phyloP scores from a whole-genome alignment of 2,888 invertebrate species.

The Meliscaeva auricollis region DNA sequence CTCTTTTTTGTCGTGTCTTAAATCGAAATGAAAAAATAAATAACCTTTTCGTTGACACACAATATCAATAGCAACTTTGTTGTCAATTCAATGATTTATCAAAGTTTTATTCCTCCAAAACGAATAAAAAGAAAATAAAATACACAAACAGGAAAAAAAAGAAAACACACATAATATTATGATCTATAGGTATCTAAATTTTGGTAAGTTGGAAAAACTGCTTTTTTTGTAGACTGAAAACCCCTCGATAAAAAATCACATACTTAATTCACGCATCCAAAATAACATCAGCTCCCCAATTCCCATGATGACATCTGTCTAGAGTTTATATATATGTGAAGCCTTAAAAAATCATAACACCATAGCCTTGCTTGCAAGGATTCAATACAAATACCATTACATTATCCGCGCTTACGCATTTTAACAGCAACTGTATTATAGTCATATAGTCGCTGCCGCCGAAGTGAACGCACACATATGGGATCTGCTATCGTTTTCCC shows the following conservation, averaged over 20 bases:
- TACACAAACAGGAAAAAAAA: not conserved
- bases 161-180: not conserved
- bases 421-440: not conserved
- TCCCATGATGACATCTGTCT: conserved; percentile 29
- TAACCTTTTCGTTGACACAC: conserved; percentile 15
- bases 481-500: conserved; percentile 71
- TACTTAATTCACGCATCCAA: conserved; percentile 66
- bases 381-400: not conserved
- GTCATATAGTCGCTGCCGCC: not conserved
- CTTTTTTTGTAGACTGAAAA: conserved; percentile 46
- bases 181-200: too few species aligned
- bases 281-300: conserved; percentile 24
- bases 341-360: not conserved
- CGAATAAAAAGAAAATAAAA: not conserved
- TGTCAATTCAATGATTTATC: conserved; percentile 71
- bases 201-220: conserved; percentile 48
- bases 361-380: not conserved
- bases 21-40: conserved; percentile 34
- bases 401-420: conserved; percentile 27
- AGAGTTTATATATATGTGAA: not conserved
- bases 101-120: conserved; percentile 45
- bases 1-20: conserved; percentile 41
- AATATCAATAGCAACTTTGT: conserved; percentile 45
- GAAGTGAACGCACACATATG: conserved; percentile 58
- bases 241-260: conserved; percentile 52